Evolutionary conservation across 2,113 vertebrate species (phyloP).

Genomic region (Epinephelus fuscoguttatus): DNA sequence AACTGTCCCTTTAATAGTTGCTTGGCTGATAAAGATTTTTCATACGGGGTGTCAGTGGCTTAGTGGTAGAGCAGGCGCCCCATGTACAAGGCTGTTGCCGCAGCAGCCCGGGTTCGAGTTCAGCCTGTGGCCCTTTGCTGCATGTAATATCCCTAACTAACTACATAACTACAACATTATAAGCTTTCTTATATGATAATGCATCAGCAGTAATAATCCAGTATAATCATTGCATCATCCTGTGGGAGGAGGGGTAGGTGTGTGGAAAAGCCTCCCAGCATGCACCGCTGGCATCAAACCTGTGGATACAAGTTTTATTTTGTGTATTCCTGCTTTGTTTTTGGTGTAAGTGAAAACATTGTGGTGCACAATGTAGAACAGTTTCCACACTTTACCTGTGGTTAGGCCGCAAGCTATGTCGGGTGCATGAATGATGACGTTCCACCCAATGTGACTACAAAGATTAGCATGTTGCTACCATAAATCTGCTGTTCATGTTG

Average conservation of each 20-base stretch:
- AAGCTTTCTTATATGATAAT: not conserved
- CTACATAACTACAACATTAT: no score
- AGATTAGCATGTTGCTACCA: not conserved
- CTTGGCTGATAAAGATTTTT: not conserved
- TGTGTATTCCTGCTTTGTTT: no score
- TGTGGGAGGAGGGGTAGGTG: not conserved
- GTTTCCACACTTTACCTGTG: not conserved
- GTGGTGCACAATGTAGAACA: not conserved
- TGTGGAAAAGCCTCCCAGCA: not conserved
- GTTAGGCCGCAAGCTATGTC: not conserved
- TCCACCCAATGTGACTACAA: not conserved
- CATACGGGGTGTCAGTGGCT: no score
- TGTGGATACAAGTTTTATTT: constrained; percentile 9
- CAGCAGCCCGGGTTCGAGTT: no score
- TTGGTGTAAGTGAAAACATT: not conserved
- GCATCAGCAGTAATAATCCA: not conserved
- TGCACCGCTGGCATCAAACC: not conserved
- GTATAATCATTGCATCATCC: not conserved
- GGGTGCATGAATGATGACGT: not conserved
- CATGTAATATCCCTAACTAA: no score
- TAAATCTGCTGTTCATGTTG: not conserved
- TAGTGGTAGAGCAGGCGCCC: no score
- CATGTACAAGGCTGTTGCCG: no score
- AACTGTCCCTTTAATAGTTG: not conserved
- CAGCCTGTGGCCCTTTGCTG: no score